Evolutionary conservation across 1,140 invertebrate species (phyloP), one percentile per base, ranked within the genome.

Genomic region (Hypsibius dujardini): DNA sequence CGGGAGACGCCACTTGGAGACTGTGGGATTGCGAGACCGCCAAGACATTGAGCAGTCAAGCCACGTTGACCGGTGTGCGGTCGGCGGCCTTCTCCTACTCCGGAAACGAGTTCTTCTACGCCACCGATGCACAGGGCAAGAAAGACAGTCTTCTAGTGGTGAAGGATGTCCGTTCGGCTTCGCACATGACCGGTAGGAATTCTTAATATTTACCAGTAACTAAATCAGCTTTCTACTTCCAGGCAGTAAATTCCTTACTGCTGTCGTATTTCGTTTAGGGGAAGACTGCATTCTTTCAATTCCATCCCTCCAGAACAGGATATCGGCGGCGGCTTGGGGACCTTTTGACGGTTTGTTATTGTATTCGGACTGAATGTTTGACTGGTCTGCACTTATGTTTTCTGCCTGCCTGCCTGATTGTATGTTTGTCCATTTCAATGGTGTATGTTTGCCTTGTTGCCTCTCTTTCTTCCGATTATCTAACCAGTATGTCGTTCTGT

Each of bases 61-160:
- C 47, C 1, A 87, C 89, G 70, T 89, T 88, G 76, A 93, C 92
- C 56, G 88, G 92, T 45, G 92, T 96, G 28, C 85, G 94, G 76
- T 88, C 90, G 46, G 91, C 90, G 78, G 85, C 86, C 70, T 98
- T 95, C 79, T 94, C 90, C 79, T 97, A 89, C 78, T 92, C 90
- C 73, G 90, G 90, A 7, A 90, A 92, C 77, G 85, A 91, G 76
- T 87, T 92, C 70, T 89, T 90, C 40, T 96, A 90, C 79, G 88
- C 90, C 0, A 97, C 93, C 59, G 94, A 97, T 77, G 89, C 88
- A 77, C 87, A 67, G 42, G 62, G 7, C 62, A 42, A 42, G 7
- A 12, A 14, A 12, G 7, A 42, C 62, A 3, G 62, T 42, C 45
- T 7, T 42, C n/a, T 56, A 3, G 42, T 67, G 3, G 62, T 67